Percentiles rank a stretch among this genome's conserved stretches.
Evolutionary conservation across 2,797 vertebrate species (phyloP).

Genomic region (Enteromius trimaculatus): DNA sequence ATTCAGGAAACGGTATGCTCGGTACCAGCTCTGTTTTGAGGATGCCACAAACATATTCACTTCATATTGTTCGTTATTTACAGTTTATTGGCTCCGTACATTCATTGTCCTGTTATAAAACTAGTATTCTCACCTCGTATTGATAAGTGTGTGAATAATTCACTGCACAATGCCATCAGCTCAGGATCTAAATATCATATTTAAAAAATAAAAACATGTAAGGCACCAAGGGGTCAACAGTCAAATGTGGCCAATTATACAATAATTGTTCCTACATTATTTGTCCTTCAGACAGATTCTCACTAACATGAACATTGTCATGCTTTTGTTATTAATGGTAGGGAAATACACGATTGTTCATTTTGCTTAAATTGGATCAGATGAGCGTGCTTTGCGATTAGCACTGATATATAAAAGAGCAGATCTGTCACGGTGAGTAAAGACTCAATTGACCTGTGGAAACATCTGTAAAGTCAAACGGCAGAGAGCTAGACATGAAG

Average conservation of each 20-base stretch:
- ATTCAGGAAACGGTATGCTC: slow-evolving; percentile 21
- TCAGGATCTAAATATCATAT: neutral
- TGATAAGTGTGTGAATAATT: neutral
- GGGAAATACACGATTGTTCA: neutral
- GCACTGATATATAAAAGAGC: neutral
- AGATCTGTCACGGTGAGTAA: neutral
- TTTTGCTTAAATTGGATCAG: neutral
- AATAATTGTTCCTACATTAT: slow-evolving; percentile 21
- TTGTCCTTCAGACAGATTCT: slow-evolving; percentile 18
- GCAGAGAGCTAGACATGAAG: neutral
- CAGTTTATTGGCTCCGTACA: slow-evolving; percentile 44
- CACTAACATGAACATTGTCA: neutral
- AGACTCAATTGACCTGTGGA: neutral
- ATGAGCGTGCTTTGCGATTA: neutral
- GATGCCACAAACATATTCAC: neutral
- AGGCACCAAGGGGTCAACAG: slow-evolving; percentile 59
- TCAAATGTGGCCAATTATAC: slow-evolving; percentile 31
- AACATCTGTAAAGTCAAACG: slow-evolving; percentile 9
- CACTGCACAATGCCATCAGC: neutral
- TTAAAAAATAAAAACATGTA: slow-evolving; percentile 45
- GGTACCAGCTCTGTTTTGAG: slow-evolving; percentile 7
- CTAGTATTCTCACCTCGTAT: neutral
- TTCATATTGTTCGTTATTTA: slow-evolving; percentile 16
- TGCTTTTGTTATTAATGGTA: neutral
- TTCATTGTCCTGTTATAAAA: slow-evolving; percentile 52